phyloP scores from a whole-genome alignment of 2,797 vertebrate genomes.

The Danio tinwini region DNA sequence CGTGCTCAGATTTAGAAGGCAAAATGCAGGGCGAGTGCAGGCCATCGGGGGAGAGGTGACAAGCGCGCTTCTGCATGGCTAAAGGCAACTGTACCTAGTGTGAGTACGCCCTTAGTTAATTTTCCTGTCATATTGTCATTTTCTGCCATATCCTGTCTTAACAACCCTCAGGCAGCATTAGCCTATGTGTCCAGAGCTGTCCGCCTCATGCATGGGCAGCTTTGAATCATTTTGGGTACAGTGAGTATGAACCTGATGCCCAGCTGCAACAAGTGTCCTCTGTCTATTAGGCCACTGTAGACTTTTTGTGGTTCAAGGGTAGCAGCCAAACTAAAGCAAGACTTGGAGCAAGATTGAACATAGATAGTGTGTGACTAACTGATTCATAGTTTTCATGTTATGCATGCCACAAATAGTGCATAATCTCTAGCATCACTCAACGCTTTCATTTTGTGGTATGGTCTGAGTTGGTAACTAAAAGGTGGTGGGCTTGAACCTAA shows the following conservation, averaged over 20 bases:
- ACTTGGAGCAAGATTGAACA: slow-evolving; percentile 60
- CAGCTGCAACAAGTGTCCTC: slow-evolving; percentile 76
- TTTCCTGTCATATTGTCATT: slow-evolving; percentile 59
- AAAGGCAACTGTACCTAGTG: no score
- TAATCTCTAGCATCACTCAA: slow-evolving; percentile 19
- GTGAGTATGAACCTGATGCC: slow-evolving; percentile 70
- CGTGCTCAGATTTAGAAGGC: no score
- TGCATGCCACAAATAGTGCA: slow-evolving; percentile 22
- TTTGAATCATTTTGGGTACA: slow-evolving; percentile 68
- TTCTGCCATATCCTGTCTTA: background rate
- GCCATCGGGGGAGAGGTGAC: no score
- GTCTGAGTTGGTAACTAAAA: slow-evolving; percentile 9
- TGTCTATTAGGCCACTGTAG: slow-evolving; percentile 71
- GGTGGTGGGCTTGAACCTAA: slow-evolving; percentile 10
- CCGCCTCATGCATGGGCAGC: slow-evolving; percentile 57
- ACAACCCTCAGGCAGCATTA: slow-evolving; percentile 71
- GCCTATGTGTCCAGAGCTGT: slow-evolving; percentile 58
- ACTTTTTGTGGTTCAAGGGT: slow-evolving; percentile 66
- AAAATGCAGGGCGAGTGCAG: no score
- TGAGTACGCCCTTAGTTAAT: slow-evolving; percentile 2
- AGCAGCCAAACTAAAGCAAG: slow-evolving; percentile 75
- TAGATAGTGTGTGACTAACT: slow-evolving; percentile 52
- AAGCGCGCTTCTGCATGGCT: no score
- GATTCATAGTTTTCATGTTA: slow-evolving; percentile 49
- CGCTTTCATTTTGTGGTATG: slow-evolving; percentile 13